A percentile compares a stretch with the other conserved stretches of the same genome.
Conservation (phyloP, 2,888 invertebrate species). For the Alloplasta piceator region DNA sequence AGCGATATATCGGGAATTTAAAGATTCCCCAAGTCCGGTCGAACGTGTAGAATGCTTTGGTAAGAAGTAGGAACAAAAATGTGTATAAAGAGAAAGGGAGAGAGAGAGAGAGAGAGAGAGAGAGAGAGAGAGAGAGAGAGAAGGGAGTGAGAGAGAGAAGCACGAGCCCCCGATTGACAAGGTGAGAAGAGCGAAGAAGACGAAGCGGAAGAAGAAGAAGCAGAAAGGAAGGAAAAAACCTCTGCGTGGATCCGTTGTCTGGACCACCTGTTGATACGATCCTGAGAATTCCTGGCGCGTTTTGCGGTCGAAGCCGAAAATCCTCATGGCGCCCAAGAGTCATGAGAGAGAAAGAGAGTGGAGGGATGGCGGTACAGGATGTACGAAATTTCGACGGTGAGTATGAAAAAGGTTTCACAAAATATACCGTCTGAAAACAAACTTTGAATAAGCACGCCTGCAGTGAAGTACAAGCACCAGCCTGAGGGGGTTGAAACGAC, state of each 20-base stretch:
- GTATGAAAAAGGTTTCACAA: background rate
- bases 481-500: too few species aligned
- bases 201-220: too few species aligned
- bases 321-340: constrained; percentile 47
- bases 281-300: constrained; percentile 74
- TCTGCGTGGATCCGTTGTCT: constrained; percentile 47
- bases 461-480: too few species aligned
- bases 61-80: constrained; percentile 52
- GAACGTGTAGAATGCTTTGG: constrained; percentile 35
- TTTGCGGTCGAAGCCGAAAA: constrained; percentile 65
- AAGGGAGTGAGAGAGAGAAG: constrained; percentile 70
- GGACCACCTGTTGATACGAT: constrained; percentile 78
- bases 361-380: constrained; percentile 8
- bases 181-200: constrained; percentile 33
- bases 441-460: too few species aligned
- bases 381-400: constrained; percentile 12
- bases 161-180: constrained; percentile 49
- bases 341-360: constrained; percentile 62
- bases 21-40: constrained; percentile 48
- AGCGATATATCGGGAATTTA: constrained; percentile 48
- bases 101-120: constrained; percentile 72
- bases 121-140: constrained; percentile 71
- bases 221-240: constrained; percentile 67
- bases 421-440: too few species aligned
- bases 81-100: constrained; percentile 68